Conservation (phyloP, 2,888 invertebrate genomes). For the Ochropleura plecta region DNA sequence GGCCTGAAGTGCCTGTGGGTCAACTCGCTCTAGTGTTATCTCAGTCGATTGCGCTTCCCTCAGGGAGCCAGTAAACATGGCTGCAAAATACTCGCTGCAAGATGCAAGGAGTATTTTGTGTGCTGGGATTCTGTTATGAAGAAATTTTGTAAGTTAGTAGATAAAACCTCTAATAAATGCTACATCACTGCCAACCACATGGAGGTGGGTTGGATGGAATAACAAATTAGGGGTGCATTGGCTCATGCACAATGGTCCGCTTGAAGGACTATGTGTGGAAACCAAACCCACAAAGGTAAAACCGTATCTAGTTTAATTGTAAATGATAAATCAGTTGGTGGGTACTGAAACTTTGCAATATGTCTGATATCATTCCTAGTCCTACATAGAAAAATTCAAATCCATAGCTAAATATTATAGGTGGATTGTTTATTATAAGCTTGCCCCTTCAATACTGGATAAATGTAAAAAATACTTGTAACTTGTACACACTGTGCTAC, state of each 20-base stretch:
- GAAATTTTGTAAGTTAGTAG: constrained; percentile 28
- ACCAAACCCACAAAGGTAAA: background rate
- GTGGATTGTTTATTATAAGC: background rate
- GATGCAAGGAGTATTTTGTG: constrained; percentile 97
- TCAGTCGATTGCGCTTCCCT: constrained; percentile 96
- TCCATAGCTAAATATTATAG: background rate
- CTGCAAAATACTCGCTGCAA: constrained; percentile 98
- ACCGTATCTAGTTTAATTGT: background rate
- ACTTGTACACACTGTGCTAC: background rate
- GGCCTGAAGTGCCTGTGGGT: constrained; percentile 95
- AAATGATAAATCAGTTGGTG: background rate
- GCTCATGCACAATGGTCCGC: background rate
- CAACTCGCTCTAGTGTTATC: constrained; percentile 95
- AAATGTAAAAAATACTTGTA: background rate
- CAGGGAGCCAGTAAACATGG: constrained; percentile 98
- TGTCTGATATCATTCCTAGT: background rate
- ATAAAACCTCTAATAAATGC: background rate
- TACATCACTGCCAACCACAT: background rate
- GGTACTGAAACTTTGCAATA: background rate
- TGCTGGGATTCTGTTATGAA: constrained; percentile 92
- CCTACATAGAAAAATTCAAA: background rate
- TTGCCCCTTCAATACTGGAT: background rate
- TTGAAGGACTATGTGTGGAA: background rate
- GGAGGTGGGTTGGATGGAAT: background rate
- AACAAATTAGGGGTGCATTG: background rate